Evolutionary conservation across 2,113 vertebrate genomes (phyloP).

Genomic region (Oncorhynchus masou): DNA sequence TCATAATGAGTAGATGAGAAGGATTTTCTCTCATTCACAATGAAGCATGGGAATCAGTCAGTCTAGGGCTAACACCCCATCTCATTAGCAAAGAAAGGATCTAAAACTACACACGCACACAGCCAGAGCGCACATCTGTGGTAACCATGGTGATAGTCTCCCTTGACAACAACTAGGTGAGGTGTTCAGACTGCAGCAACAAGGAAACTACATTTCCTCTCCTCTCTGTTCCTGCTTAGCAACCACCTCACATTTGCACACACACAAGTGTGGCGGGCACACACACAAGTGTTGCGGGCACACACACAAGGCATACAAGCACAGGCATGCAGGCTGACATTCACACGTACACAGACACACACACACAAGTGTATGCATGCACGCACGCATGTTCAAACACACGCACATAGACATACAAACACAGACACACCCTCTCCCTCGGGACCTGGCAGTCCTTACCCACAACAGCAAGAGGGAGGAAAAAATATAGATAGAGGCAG

Average conservation of each 20-base stretch:
- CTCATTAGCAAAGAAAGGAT: background rate
- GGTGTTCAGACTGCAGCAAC: background rate
- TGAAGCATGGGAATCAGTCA: background rate
- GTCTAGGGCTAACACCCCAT: background rate
- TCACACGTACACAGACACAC: background rate
- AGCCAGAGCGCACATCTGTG: background rate
- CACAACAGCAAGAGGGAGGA: background rate
- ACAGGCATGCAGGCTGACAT: background rate
- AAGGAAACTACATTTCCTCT: background rate
- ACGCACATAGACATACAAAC: background rate
- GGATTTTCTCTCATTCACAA: background rate
- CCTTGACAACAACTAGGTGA: background rate
- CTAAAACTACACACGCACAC: background rate
- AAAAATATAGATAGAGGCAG: background rate
- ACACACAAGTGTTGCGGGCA: background rate
- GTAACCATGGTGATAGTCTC: background rate
- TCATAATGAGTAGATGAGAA: no score
- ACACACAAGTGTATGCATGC: background rate
- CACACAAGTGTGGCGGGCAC: background rate
- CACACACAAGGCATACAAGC: background rate
- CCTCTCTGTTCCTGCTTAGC: slow-evolving; percentile 1
- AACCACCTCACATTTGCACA: background rate
- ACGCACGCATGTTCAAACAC: background rate
- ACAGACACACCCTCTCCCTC: background rate
- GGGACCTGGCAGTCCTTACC: background rate